These are phyloP conservation scores for Taeniopygia guttata DNA, from an alignment of 2,797 vertebrate species.

Conservation along the genomic window DNA sequence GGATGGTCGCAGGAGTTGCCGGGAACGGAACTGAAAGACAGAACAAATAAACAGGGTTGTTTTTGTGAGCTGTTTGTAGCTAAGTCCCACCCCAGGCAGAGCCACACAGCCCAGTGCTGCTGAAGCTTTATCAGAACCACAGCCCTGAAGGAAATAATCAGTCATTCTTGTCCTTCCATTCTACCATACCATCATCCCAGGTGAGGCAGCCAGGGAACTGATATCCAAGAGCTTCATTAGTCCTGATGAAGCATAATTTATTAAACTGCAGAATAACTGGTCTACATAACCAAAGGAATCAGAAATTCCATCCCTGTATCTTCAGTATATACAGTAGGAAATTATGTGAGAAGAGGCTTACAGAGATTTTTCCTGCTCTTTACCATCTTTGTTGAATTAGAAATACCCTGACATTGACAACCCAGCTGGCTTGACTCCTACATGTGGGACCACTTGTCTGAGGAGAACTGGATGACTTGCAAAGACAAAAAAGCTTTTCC, in stretches of 20 bases:
- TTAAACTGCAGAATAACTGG: background rate
- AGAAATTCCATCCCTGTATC: background rate
- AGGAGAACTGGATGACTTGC: background rate
- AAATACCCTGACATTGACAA: background rate
- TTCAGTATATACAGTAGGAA: background rate
- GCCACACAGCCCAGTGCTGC: background rate
- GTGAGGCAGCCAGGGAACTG: background rate
- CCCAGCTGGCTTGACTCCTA: background rate
- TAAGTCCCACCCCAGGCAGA: background rate
- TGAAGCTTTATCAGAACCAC: background rate
- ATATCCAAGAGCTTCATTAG: background rate
- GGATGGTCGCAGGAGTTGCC: conserved; percentile 76
- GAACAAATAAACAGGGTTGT: background rate
- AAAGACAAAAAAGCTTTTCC: background rate
- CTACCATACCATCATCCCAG: rapidly evolving
- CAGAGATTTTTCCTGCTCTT: background rate
- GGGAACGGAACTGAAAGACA: conserved; percentile 79
- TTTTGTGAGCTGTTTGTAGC: background rate
- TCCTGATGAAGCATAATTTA: background rate
- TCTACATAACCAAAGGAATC: background rate
- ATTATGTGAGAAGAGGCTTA: background rate
- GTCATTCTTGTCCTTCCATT: background rate
- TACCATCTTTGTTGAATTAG: background rate
- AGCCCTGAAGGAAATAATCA: background rate
- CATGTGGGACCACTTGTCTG: background rate